Percentiles rank a stretch among this genome's conserved stretches.
Evolutionary conservation across 1,140 invertebrate genomes (phyloP).

Genomic region (Leucophenga varia): DNA sequence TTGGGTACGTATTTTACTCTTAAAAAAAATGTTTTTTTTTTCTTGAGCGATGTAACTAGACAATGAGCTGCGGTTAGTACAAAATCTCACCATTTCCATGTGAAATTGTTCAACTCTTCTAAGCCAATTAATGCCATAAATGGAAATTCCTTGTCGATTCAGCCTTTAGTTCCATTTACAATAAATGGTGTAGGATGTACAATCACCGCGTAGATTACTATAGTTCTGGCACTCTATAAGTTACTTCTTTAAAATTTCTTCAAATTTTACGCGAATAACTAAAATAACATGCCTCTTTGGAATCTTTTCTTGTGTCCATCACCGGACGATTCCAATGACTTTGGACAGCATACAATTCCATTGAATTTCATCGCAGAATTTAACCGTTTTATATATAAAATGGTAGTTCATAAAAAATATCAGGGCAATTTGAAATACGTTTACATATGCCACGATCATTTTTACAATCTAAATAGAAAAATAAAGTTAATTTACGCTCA

Average conservation of each 20-base stretch:
- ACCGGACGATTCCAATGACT: constrained; percentile 17
- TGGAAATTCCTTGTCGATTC: constrained; percentile 42
- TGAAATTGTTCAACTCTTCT: constrained; percentile 48
- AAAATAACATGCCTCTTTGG: constrained; percentile 22
- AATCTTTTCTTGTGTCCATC: constrained; percentile 13
- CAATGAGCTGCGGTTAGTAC: constrained; percentile 56
- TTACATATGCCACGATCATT: constrained; percentile 35
- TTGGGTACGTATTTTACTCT: no score
- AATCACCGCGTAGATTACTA: constrained; percentile 22
- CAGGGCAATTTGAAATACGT: constrained; percentile 26
- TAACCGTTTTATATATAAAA: constrained; percentile 23
- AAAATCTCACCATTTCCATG: constrained; percentile 51
- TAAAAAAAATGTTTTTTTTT: neutral
- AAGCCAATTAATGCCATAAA: constrained; percentile 53
- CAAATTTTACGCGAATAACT: no score
- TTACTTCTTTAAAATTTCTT: no score
- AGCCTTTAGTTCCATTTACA: constrained; percentile 42
- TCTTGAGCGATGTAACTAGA: constrained; percentile 28
- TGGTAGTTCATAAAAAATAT: constrained; percentile 33
- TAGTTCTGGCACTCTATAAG: constrained; percentile 31
- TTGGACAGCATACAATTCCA: constrained; percentile 39
- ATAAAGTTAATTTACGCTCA: no score
- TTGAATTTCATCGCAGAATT: constrained; percentile 40
- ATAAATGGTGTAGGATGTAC: constrained; percentile 35
- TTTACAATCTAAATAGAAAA: no score